These are phyloP conservation scores for Stigmatopora nigra DNA, from an alignment of 2,113 vertebrate genomes.

Conservation along the genomic window DNA sequence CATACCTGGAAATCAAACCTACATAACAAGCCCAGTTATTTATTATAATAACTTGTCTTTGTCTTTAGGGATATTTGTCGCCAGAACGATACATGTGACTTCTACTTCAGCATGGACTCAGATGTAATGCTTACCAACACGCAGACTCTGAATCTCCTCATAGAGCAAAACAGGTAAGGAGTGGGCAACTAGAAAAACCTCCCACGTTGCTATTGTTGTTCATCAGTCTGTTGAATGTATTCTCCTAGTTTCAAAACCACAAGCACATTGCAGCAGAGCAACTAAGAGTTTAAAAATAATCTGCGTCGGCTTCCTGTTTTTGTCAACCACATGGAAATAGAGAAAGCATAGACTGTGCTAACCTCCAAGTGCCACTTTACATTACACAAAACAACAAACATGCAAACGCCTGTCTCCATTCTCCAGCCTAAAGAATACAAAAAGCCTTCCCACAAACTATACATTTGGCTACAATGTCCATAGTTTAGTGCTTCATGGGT, in stretches of 20 bases:
- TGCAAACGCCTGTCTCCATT: slow-evolving; percentile 29
- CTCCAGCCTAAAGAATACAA: slow-evolving; percentile 26
- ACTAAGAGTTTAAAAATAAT: slow-evolving; percentile 61
- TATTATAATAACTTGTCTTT: slow-evolving; percentile 19
- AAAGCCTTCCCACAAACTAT: slow-evolving; percentile 37
- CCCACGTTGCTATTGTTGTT: slow-evolving; percentile 17
- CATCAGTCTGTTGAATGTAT: slow-evolving; percentile 23
- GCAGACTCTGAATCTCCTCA: slow-evolving; percentile 83
- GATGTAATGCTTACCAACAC: slow-evolving; percentile 90
- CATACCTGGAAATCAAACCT: not conserved
- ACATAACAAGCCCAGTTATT: not conserved
- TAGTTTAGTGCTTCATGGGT: slow-evolving; percentile 31
- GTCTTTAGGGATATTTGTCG: slow-evolving; percentile 84
- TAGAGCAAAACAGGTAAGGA: slow-evolving; percentile 94
- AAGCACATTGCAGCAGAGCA: slow-evolving; percentile 43
- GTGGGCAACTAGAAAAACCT: slow-evolving; percentile 7
- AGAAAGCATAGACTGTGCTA: slow-evolving; percentile 14
- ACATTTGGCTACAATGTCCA: slow-evolving; percentile 40
- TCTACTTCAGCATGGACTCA: slow-evolving; percentile 90
- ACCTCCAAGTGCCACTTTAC: slow-evolving; percentile 48
- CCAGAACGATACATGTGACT: slow-evolving; percentile 78
- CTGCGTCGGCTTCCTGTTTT: slow-evolving; percentile 56
- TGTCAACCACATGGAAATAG: slow-evolving; percentile 42
- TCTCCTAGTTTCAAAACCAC: slow-evolving; percentile 46
- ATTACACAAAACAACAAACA: slow-evolving; percentile 54